A percentile compares a stretch with the other conserved stretches of the same genome.
phyloP scores from a whole-genome alignment of 2,888 invertebrate species.

The Lycia hirtaria region DNA sequence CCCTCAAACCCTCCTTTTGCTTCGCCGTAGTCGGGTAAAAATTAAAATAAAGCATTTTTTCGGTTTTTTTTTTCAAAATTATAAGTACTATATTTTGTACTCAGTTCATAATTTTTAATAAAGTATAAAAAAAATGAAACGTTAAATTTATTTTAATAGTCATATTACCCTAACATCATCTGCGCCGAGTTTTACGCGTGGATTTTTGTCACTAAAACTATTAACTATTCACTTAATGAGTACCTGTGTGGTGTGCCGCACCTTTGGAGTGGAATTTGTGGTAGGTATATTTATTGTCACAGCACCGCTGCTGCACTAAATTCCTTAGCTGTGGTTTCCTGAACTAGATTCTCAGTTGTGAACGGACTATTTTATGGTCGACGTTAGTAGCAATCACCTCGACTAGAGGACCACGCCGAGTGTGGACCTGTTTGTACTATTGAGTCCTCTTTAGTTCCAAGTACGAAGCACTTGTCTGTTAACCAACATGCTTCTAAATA shows the following conservation, averaged over 20 bases:
- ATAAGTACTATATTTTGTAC: too few relatives aligned
- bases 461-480: neutral
- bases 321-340: conserved; percentile 26
- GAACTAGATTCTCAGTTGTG: conserved; percentile 30
- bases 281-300: conserved; percentile 21
- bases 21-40: too few relatives aligned
- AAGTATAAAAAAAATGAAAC: too few relatives aligned
- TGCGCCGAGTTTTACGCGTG: too few relatives aligned
- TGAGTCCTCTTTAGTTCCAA: conserved; percentile 19
- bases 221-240: too few relatives aligned
- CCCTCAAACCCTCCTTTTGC: too few relatives aligned
- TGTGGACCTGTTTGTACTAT: conserved; percentile 28
- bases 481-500: conserved; percentile 3
- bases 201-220: too few relatives aligned
- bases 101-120: too few relatives aligned
- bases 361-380: conserved; percentile 30
- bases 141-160: too few relatives aligned
- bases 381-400: conserved; percentile 31
- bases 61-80: too few relatives aligned
- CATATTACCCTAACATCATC: too few relatives aligned
- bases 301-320: conserved; percentile 19
- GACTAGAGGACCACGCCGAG: conserved; percentile 25
- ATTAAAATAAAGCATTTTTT: too few relatives aligned
- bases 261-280: conserved; percentile 17
- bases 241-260: neutral